phyloP scores from a whole-genome alignment of 2,113 vertebrate genomes.

The Amphiprion percula region DNA sequence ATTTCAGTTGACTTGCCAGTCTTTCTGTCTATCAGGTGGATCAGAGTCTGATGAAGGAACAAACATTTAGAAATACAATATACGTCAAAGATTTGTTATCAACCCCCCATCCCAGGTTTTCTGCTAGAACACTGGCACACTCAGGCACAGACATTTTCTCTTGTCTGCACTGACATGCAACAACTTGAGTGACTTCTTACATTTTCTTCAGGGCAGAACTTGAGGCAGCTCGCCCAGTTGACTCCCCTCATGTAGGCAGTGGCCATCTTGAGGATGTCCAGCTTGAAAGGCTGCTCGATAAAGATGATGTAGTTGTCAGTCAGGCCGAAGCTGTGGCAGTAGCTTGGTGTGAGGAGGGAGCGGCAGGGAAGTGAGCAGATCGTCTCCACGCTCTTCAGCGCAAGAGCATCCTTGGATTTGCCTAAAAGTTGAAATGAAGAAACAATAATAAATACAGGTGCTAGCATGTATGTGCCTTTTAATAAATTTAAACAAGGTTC shows the following conservation, averaged over 20 bases:
- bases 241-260: constrained; percentile 91
- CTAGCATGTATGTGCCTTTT: background rate
- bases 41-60: constrained; percentile 85
- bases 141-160: too few species aligned
- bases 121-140: background rate
- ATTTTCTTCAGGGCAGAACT: constrained; percentile 88
- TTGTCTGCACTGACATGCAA: too few species aligned
- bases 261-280: constrained; percentile 94
- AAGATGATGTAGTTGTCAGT: constrained; percentile 94
- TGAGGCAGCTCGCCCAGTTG: constrained; percentile 94
- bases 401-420: constrained; percentile 64
- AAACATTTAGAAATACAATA: constrained; percentile 1
- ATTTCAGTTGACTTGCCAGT: constrained; percentile 86
- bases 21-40: constrained; percentile 92
- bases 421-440: constrained; percentile 39
- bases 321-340: constrained; percentile 96
- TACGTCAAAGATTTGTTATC: background rate
- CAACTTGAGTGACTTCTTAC: constrained; percentile 73
- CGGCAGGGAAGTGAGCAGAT: constrained; percentile 88
- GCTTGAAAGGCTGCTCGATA: constrained; percentile 92
- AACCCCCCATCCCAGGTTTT: too few species aligned
- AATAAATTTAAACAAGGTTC: too few species aligned
- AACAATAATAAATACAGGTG: background rate
- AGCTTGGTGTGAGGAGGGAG: constrained; percentile 91
- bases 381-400: constrained; percentile 87